Percentiles rank a stretch among this genome's conserved stretches.
These are phyloP conservation scores for Heliconius eleuchia DNA, from an alignment of 1,140 invertebrate species.

Conservation along the genomic window DNA sequence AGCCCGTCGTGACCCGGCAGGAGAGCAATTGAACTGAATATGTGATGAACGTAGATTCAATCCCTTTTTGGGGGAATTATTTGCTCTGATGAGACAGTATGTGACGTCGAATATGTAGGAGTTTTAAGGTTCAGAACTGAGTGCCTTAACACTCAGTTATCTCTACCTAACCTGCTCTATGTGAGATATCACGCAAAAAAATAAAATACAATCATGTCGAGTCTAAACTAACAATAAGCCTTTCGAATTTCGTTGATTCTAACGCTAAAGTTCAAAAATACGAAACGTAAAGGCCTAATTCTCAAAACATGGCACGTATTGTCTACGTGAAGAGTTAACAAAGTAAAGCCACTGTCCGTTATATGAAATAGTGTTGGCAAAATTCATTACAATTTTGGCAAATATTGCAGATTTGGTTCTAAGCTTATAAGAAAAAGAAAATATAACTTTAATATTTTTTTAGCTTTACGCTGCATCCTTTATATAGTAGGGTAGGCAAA, in stretches of 20 bases:
- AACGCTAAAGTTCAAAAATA: background rate
- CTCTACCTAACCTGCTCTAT: no score
- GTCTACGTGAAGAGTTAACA: conserved; percentile 9
- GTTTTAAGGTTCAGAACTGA: no score
- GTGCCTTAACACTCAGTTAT: no score
- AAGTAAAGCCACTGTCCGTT: background rate
- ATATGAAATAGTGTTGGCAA: background rate
- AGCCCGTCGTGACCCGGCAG: no score
- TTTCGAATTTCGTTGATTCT: conserved; percentile 1
- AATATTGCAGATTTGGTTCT: background rate
- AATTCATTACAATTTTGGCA: conserved; percentile 1
- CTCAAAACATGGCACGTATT: background rate
- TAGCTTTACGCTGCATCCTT: no score
- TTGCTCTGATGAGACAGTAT: no score
- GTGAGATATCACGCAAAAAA: background rate
- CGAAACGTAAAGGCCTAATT: background rate
- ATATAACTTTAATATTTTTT: background rate
- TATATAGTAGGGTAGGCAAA: background rate
- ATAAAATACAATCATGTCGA: background rate
- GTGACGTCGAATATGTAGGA: no score
- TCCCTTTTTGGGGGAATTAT: no score
- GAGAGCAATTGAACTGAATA: no score
- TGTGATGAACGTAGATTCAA: no score
- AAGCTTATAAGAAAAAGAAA: background rate
- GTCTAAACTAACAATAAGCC: background rate